Base-by-base conservation (phyloP, 1,140 invertebrate species). In the Cepaea nemoralis region DNA sequence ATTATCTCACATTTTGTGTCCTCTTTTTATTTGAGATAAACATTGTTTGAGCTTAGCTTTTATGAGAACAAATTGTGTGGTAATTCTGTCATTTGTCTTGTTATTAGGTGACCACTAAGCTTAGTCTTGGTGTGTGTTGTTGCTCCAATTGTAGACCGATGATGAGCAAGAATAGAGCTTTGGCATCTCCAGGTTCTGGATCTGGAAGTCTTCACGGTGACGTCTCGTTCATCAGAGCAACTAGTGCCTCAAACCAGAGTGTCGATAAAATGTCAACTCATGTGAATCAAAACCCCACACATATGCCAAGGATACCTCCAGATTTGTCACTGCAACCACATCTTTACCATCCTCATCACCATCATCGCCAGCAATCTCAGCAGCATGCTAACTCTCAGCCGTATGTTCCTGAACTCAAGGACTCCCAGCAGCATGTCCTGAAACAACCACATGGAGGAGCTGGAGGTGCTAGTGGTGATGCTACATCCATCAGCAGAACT, bases 151-250 rank as follows among this genome's bases (percentile, higher is more conserved):
- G 3, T 5, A 63, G 59, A 55, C 19, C 22, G 27, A 76, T 12
- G 1, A 77, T 77, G 75, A 77, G 33, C 50, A 77, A 77, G 50
- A 77, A 77, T 77, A 8, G 31, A 77, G 31, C 27, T 48, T 33
- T 24, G 63, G 19, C 71, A 45, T 42, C 71, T 33, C 39, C 71
- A 27, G 70, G 70, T n/a, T 39, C 70, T 40, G 70, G 37, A n/a
- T 8, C 70, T 19, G 78, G 78, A 35, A 55, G 69, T 55, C 22
- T 73, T 19, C 66, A 63, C 1, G 78, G 78, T 50, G 78, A 80
- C 59, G 78, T 80, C 5, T 80, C 78, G 24, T 80, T 80, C 40
- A 80, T 80, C 69, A 70, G 78, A 35, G 78, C 78, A 27, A 73
- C 69, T 16, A 75, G 73, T 50, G 31, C 33, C 10, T 45, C 48